Evolutionary conservation across 1,140 invertebrate species (phyloP).

Genomic region (Cydia amplana): DNA sequence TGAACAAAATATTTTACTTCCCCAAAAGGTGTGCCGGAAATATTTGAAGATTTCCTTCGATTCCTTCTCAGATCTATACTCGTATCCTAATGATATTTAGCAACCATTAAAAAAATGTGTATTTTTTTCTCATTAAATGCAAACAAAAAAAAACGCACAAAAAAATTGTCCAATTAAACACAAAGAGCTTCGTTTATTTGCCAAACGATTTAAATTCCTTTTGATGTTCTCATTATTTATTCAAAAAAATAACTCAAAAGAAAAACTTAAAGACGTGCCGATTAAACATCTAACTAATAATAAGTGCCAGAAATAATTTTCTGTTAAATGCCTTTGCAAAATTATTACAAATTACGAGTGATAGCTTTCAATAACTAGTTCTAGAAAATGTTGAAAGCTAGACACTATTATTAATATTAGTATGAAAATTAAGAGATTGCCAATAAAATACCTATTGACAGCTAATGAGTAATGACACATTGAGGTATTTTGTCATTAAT

Average conservation of each 20-base stretch:
- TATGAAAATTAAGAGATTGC: too few relatives aligned
- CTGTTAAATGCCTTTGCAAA: neutral
- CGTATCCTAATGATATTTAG: too few relatives aligned
- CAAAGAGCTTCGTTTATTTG: constrained; percentile 3
- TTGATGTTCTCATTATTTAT: constrained; percentile 13
- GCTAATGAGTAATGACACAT: too few relatives aligned
- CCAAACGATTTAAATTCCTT: neutral
- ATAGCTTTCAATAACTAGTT: neutral
- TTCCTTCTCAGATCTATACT: too few relatives aligned
- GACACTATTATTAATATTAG: too few relatives aligned
- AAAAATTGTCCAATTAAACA: neutral
- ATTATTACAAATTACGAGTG: neutral
- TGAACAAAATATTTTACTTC: too few relatives aligned
- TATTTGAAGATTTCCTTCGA: too few relatives aligned
- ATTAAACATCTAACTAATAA: constrained; percentile 6
- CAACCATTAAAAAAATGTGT: too few relatives aligned
- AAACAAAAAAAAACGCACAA: neutral
- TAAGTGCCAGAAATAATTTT: neutral
- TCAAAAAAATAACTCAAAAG: neutral
- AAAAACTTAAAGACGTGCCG: neutral
- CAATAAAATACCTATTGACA: too few relatives aligned
- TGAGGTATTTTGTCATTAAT: too few relatives aligned
- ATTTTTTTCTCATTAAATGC: neutral
- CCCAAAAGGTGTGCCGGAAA: too few relatives aligned
- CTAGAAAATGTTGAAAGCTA: too few relatives aligned